Evolutionary conservation across 2,888 invertebrate genomes (phyloP).

Genomic region (Callyntrura guangdongensis): DNA sequence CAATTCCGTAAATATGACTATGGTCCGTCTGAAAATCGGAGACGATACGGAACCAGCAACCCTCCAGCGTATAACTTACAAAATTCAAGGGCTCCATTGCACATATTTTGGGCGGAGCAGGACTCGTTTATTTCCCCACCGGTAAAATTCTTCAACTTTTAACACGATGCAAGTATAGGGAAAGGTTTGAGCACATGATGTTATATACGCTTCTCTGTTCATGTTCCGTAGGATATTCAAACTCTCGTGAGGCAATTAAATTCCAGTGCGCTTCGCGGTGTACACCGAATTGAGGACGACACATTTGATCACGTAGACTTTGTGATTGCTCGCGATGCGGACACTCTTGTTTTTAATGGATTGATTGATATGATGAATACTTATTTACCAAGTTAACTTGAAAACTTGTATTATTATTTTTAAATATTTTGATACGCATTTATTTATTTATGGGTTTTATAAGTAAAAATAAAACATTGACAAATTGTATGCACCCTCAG

Average conservation of each 20-base stretch:
- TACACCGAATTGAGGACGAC: conserved; percentile 2
- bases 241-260: conserved; percentile 11
- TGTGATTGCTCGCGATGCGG: conserved; percentile 30
- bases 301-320: conserved; percentile 56
- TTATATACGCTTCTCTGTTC: no score
- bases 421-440: no score
- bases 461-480: no score
- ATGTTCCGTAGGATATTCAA: conserved; percentile 27
- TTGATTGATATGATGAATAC: conserved; percentile 7
- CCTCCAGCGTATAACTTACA: conserved; percentile 28
- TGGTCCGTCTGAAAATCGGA: neutral
- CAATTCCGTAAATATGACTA: conserved; percentile 59
- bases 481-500: no score
- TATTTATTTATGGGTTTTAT: no score
- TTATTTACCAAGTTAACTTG: no score
- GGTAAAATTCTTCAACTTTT: no score
- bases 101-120: conserved; percentile 1
- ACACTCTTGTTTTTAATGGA: conserved; percentile 38
- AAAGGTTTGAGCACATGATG: no score
- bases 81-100: conserved; percentile 23
- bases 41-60: neutral
- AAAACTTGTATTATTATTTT: no score
- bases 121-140: conserved; percentile 39
- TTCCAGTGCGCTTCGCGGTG: neutral
- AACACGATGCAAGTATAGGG: no score